Conservation (phyloP, 2,113 vertebrate genomes). For the Zingel zingel region DNA sequence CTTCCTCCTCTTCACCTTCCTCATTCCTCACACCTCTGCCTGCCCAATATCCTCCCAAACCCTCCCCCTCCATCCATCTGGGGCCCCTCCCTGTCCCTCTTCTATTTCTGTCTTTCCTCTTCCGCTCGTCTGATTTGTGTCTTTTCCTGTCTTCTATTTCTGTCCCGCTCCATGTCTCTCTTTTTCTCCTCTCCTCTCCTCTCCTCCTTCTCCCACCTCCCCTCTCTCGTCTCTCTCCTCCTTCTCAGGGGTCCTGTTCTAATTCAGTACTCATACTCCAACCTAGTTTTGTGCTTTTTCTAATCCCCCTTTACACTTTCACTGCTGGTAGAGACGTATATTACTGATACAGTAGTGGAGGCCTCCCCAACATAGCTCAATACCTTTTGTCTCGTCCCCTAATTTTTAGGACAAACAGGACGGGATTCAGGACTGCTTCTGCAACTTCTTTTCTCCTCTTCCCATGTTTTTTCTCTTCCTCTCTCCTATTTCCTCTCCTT, state of each 20-base stretch:
- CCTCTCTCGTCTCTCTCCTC: constrained; percentile 53
- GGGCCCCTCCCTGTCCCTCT: constrained; percentile 1
- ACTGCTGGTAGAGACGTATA: constrained; percentile 63
- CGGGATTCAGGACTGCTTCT: neutral
- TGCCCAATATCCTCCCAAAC: neutral
- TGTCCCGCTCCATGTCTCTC: constrained; percentile 72
- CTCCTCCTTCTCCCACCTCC: constrained; percentile 17
- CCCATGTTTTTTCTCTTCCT: neutral
- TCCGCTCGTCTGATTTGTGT: constrained; percentile 61
- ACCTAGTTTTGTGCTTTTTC: constrained; percentile 81
- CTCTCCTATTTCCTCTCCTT: neutral
- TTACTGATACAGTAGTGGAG: constrained; percentile 22
- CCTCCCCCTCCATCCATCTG: constrained; percentile 23
- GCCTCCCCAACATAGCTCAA: constrained; percentile 12
- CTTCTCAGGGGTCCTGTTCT: constrained; percentile 87
- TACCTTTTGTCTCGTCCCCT: constrained; percentile 31
- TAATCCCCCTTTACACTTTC: constrained; percentile 78
- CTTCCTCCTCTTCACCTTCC: constrained; percentile 6
- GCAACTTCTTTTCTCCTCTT: constrained; percentile 16
- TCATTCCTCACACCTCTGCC: constrained; percentile 36
- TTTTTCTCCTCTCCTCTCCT: constrained; percentile 46
- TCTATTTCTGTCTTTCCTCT: constrained; percentile 73
- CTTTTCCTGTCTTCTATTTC: constrained; percentile 77
- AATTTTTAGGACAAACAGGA: neutral
- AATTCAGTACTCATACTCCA: constrained; percentile 84